Conservation (phyloP, 2,797 vertebrate genomes). For the Danio albolineatus region DNA sequence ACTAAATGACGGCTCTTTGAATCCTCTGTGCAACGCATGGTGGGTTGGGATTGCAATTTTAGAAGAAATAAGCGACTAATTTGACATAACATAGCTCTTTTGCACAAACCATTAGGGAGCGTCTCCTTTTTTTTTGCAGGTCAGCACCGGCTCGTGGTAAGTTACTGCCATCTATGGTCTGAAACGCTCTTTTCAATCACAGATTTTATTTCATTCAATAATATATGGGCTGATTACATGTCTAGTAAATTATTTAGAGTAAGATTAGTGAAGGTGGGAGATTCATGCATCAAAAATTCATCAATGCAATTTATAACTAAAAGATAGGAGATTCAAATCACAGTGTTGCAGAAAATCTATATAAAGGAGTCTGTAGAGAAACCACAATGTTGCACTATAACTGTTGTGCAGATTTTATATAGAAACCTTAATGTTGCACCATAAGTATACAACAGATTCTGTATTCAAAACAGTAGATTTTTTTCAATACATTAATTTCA, state of each 20-base stretch:
- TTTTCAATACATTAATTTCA: too few relatives aligned
- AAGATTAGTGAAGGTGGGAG: background rate
- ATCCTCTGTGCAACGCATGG: slow-evolving; percentile 48
- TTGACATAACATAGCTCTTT: slow-evolving; percentile 54
- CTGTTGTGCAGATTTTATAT: background rate
- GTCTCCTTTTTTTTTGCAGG: slow-evolving; percentile 26
- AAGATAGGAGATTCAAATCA: background rate
- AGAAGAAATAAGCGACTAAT: slow-evolving; percentile 59
- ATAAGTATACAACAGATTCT: background rate
- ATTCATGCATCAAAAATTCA: background rate
- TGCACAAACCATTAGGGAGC: slow-evolving; percentile 56
- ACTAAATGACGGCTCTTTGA: slow-evolving; percentile 54
- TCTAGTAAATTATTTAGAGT: background rate
- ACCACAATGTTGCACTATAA: background rate
- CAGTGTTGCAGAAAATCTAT: background rate
- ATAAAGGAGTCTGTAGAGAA: background rate
- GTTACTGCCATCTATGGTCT: slow-evolving; percentile 63
- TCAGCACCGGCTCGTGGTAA: slow-evolving; percentile 50
- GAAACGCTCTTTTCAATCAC: slow-evolving; percentile 30
- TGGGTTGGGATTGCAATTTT: slow-evolving; percentile 50
- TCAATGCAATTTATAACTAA: background rate
- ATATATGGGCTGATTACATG: background rate
- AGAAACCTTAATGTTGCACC: background rate
- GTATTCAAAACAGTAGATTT: too few relatives aligned
- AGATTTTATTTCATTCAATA: slow-evolving; percentile 24